Evolutionary conservation across 2,888 invertebrate genomes (phyloP), one percentile per base, ranked within the genome.

Genomic region (Cheiracanthium punctorium): DNA sequence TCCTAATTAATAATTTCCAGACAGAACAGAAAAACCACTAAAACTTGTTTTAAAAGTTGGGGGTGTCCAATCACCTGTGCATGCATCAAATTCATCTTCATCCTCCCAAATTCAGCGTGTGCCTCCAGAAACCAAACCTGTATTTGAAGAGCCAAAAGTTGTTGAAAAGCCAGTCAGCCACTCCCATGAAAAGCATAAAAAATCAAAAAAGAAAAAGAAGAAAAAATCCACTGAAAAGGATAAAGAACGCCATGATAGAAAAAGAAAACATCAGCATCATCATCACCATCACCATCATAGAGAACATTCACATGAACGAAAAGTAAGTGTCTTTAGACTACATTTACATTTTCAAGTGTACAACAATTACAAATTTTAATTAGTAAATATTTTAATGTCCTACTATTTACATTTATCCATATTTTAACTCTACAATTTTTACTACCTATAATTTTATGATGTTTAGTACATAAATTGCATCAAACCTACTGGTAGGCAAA

Each of bases 1-100:
- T 14, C 58, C 20, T 5, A 0, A 24, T 65, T 67, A 4, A 32
- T 32, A 33, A 48, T 17, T 71, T 75, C 0, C 28, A 85, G 88
- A 88, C 30, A 75, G 88, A 8, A 67, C 74, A 33, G 88, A 88
- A 71, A 88, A 88, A 29, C 88, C 88, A 65, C 43, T 95, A 37
- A 95, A 95, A 90, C 91, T 95, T 76, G 95, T 95, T 87, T 91
- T 95, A 37, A 95, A 95, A 92, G 95, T 95, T 30, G 95, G 95
- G 29, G 94, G 93, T 24, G 80, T 86, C 2, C 88, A 87, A 20
- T 85, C 88, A 20, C 86, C 86, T 8, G 75, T 77, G 12, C 82
- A 71, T 69, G 58, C 85, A 10, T 72, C 79, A 52, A 80, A 72
- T 70, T 73, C 85, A 24, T 74, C 88, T n/a, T 80, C 87, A 24